phyloP scores from a whole-genome alignment of 2,888 invertebrate species.

The Diaprepes abbreviatus region DNA sequence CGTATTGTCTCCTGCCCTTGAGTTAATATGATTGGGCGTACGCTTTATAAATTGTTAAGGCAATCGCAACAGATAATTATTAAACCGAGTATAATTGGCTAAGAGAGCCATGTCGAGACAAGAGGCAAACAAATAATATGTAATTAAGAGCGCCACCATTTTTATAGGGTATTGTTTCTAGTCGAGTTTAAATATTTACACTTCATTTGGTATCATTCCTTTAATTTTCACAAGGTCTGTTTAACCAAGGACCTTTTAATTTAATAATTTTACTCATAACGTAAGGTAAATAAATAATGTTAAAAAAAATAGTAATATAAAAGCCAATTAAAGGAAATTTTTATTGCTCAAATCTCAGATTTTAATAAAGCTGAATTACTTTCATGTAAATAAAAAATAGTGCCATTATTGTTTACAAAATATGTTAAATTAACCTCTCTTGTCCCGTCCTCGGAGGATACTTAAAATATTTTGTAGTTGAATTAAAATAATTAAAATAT shows the following conservation, averaged over 20 bases:
- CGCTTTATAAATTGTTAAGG: constrained; percentile 31
- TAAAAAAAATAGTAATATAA: too few relatives aligned
- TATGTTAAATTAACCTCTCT: too few relatives aligned
- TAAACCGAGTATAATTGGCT: constrained; percentile 41
- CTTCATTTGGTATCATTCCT: constrained; percentile 36
- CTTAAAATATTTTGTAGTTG: too few relatives aligned
- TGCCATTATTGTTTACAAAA: too few relatives aligned
- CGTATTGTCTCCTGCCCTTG: constrained; percentile 22
- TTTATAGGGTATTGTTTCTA: constrained; percentile 45
- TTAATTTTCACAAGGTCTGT: constrained; percentile 43
- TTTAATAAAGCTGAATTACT: too few relatives aligned
- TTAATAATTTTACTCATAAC: background rate
- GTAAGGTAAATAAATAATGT: too few relatives aligned
- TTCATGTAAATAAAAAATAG: too few relatives aligned
- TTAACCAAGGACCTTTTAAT: constrained; percentile 14
- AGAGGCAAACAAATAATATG: constrained; percentile 47
- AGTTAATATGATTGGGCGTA: constrained; percentile 37
- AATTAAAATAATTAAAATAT: too few relatives aligned
- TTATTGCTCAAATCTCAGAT: too few relatives aligned
- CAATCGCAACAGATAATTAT: constrained; percentile 40
- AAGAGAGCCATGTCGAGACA: constrained; percentile 39
- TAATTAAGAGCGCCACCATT: constrained; percentile 48
- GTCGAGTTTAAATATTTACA: constrained; percentile 44
- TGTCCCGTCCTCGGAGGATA: too few relatives aligned
- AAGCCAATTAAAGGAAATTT: too few relatives aligned